Evolutionary conservation across 2,797 vertebrate genomes (phyloP).

Genomic region (Dallia pectoralis): DNA sequence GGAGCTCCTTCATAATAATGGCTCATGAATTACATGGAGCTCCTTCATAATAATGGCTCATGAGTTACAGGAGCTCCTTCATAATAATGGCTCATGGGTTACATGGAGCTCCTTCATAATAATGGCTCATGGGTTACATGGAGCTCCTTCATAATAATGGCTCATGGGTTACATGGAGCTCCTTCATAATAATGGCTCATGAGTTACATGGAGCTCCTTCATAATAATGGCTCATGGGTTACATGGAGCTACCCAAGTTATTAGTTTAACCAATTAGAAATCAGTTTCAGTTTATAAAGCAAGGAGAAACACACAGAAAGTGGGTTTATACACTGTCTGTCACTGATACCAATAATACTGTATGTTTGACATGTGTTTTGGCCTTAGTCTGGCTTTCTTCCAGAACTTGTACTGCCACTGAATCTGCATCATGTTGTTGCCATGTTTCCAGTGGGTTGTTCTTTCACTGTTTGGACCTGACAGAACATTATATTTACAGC

Average conservation of each 20-base stretch:
- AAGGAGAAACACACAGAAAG: neutral
- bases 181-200: neutral
- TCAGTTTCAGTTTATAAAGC: neutral
- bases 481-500: conserved; percentile 46
- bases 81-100: neutral
- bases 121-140: neutral
- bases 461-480: conserved; percentile 47
- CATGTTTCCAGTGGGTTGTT: conserved; percentile 45
- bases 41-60: too few species aligned
- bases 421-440: conserved; percentile 29
- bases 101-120: neutral
- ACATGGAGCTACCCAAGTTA: neutral
- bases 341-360: neutral
- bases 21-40: neutral
- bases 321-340: neutral
- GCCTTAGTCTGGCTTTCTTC: neutral
- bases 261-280: neutral
- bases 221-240: neutral
- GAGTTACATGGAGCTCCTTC: neutral
- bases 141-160: neutral
- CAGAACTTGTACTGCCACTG: neutral
- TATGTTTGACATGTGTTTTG: neutral
- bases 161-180: neutral
- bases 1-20: neutral
- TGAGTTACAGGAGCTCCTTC: neutral